Base-by-base conservation (phyloP, 2,888 invertebrate genomes). In the Thymelicus acteon region DNA sequence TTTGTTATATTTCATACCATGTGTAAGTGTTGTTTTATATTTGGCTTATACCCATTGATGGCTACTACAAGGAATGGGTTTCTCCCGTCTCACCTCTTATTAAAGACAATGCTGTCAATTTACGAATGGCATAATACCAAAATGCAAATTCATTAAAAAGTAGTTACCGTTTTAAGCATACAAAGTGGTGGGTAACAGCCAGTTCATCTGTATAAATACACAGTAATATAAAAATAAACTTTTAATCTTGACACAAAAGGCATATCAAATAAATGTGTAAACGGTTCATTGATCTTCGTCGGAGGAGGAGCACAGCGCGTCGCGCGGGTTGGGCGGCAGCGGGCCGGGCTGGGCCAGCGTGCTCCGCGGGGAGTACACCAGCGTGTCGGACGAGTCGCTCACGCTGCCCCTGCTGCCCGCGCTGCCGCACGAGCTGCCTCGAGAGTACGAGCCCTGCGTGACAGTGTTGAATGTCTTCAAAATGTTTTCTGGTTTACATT, bases 351-450 rank as follows among this genome's bases (percentile, higher is more conserved):
- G 67, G 61, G 48, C 57, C 61, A 61, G 52, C 67, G 80, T 76
- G 66, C 61, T 76, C 39, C 19, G 67, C 47, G 89, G 87, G 49
- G 89, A 85, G 72, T 84, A 87, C 71, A 90, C 90, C 65, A 93
- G 84, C 67, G 93, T 93, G 75, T 87, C 92, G 2, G 92, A 88
- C 19, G 90, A 92, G 76, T 90, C 91, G 75, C 90, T 90, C 72
- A 86, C 84, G 72, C 89, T 88, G 77, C 86, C 81, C 24, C 1
- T 3, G 24, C 24, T 24, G 75, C 90, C 90, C 72, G 86, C 84
- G 72, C 89, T 88, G 77, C 86, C 81, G 71, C 85, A 75, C 1
- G 78, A 76, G 60, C 80, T 77, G 58, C 0, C 60, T 47, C 44
- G 39, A n/a, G 44, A 52, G 49, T 60, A 60, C 10, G 64, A 44